Base-by-base conservation (phyloP, 2,797 vertebrate genomes). In the Galaxias olidus region DNA sequence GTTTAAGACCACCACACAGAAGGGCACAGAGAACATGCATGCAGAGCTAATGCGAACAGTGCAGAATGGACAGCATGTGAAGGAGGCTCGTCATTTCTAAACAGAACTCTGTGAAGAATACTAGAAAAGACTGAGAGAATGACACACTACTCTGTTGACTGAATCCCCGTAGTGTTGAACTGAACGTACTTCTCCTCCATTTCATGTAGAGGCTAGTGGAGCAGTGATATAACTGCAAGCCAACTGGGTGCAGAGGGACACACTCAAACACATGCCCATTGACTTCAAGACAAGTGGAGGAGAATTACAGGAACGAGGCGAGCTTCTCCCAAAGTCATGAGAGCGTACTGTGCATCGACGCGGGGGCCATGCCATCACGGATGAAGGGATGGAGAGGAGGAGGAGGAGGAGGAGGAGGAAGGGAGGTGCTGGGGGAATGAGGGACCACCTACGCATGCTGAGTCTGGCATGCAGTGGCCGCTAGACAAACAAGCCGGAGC, bases 401-500 rank as follows among this genome's bases (percentile, higher is more conserved):
- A 0, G 30, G 57, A 18, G 43, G 17, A 10, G 13, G 14, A 18
- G 15, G n/a, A 42, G 9, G 7, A 11, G 7, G 15, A 6, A 9
- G 57, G 10, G 15, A 20, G 10, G n/a, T 11, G 7, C 15, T 11
- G 43, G 4, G 43, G 9, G n/a, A 44, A 60, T 14, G n/a, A 19
- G 15, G 0, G 9, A 17, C 65, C 66, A 59, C 55, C 41, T 68
- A 74, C 40, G 20, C 73, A 73, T 65, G 68, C 62, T 20, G 68
- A 58, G 68, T 65, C 58, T 78, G 43, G 30, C 61, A 59, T 62
- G 53, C 63, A 69, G 44, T 19, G 48, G 47, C 48, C 66, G 73
- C 19, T 50, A 69, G 10, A 59, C 20, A 53, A 15, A 59, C 14
- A 42, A 43, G 17, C 30, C 30, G 3, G 30, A 6, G 30, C 30